These are phyloP conservation scores for Elachura formosa DNA, from an alignment of 2,113 vertebrate genomes.

Conservation along the genomic window DNA sequence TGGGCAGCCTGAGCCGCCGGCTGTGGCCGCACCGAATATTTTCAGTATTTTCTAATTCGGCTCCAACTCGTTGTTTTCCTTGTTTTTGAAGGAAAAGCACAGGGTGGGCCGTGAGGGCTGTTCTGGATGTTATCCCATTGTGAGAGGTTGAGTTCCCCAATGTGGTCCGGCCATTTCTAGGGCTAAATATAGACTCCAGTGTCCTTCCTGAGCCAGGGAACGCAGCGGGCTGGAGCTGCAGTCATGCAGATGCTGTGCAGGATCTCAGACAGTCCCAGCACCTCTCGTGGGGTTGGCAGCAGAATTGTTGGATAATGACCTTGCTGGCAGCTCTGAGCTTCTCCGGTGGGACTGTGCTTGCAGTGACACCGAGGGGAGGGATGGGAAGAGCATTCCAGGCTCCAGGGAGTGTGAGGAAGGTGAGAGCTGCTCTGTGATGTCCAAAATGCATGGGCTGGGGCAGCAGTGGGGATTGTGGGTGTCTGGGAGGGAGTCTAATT, in stretches of 20 bases:
- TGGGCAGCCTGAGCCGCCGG: background rate
- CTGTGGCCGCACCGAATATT: background rate
- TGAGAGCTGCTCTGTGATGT: background rate
- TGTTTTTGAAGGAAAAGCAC: background rate
- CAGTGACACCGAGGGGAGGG: background rate
- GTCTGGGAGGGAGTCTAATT: background rate
- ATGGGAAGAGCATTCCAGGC: background rate
- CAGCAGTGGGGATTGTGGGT: background rate
- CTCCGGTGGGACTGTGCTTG: rapidly evolving
- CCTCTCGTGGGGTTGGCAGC: background rate
- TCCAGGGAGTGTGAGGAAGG: background rate
- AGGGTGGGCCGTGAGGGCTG: background rate
- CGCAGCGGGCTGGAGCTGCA: background rate
- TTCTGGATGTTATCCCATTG: background rate
- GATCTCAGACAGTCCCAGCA: background rate
- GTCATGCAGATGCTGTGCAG: background rate
- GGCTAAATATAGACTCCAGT: background rate
- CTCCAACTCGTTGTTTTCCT: background rate
- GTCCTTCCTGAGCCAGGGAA: background rate
- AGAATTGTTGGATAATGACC: background rate
- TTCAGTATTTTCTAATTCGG: background rate
- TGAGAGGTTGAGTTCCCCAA: background rate
- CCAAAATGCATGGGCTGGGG: rapidly evolving
- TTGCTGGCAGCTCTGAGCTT: background rate
- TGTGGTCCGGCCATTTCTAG: background rate